Conservation (phyloP, 1,140 invertebrate species). For the Acromyrmex heyeri region DNA sequence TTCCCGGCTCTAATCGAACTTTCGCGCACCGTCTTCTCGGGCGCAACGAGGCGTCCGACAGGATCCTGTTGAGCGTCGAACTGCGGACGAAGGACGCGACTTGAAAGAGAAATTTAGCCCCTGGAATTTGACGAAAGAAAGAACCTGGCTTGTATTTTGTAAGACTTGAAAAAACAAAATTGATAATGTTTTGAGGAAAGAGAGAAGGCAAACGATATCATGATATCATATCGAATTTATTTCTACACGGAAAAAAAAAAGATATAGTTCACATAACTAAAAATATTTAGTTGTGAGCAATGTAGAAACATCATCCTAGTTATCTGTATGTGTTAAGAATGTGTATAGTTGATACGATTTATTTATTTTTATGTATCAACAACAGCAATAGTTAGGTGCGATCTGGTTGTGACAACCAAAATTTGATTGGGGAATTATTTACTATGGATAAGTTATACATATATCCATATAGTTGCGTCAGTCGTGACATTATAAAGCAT, state of each 20-base stretch:
- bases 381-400: too few relatives aligned
- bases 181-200: background rate
- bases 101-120: conserved; percentile 44
- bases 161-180: background rate
- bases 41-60: conserved; percentile 61
- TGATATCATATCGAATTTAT: background rate
- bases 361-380: too few relatives aligned
- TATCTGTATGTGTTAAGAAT: too few relatives aligned
- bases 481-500: too few relatives aligned
- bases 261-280: too few relatives aligned
- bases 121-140: background rate
- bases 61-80: conserved; percentile 44
- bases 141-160: conserved; percentile 5
- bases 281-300: too few relatives aligned
- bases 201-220: background rate
- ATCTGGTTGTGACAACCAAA: too few relatives aligned
- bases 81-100: conserved; percentile 20
- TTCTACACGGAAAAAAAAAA: background rate
- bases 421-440: too few relatives aligned
- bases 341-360: too few relatives aligned
- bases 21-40: conserved; percentile 56
- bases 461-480: too few relatives aligned
- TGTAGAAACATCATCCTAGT: too few relatives aligned
- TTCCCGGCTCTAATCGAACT: conserved; percentile 59
- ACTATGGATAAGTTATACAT: too few relatives aligned